Percentiles rank a stretch among this genome's conserved stretches.
Evolutionary conservation across 2,113 vertebrate species (phyloP).

Genomic region (Peucedramus taeniatus): DNA sequence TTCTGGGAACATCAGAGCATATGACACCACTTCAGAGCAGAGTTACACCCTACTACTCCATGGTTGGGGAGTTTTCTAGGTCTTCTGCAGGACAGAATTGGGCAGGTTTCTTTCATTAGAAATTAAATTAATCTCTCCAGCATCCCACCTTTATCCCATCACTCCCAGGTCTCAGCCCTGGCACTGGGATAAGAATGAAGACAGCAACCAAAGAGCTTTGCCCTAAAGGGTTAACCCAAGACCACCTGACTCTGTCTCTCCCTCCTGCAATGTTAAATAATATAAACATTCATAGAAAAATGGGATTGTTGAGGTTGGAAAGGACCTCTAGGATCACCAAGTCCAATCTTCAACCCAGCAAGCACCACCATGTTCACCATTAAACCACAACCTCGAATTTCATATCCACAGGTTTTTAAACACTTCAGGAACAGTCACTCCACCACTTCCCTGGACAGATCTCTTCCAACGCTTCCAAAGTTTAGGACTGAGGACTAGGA

Average conservation of each 20-base stretch:
- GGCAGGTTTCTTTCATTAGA: not conserved
- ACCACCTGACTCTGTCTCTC: not conserved
- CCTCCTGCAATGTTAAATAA: not conserved
- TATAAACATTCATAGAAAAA: not conserved
- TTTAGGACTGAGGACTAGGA: not conserved
- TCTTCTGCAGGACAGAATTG: not conserved
- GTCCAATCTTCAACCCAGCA: not conserved
- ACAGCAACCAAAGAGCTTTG: not conserved
- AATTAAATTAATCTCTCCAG: not conserved
- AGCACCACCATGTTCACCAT: not conserved
- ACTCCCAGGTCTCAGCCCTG: not conserved
- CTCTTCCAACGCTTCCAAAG: not conserved
- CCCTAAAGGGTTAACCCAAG: not conserved
- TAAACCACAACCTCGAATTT: fast-evolving
- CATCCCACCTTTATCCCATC: not conserved
- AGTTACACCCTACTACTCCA: not conserved
- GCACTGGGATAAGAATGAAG: not conserved
- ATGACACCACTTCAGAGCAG: not conserved
- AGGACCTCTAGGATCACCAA: not conserved
- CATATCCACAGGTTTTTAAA: not conserved
- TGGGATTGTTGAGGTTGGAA: not conserved
- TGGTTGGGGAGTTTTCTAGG: not conserved
- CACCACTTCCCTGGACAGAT: not conserved
- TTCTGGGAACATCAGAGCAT: not conserved
- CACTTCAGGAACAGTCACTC: not conserved